Conservation (phyloP, 2,113 vertebrate genomes). For the Rhineura floridana region DNA sequence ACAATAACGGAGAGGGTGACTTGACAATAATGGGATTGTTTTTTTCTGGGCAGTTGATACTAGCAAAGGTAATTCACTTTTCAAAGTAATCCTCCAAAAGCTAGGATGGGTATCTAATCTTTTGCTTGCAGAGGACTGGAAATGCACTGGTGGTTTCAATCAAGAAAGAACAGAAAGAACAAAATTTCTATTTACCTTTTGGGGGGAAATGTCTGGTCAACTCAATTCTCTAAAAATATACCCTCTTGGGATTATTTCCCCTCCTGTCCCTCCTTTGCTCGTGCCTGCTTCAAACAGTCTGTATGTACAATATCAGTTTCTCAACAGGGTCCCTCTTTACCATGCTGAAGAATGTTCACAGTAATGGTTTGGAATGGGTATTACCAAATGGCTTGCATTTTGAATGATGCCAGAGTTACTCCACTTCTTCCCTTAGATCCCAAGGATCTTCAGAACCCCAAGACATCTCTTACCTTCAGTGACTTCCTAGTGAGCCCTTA, state of each 20-base stretch:
- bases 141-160: slow-evolving; percentile 35
- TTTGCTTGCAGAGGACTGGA: slow-evolving; percentile 31
- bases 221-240: slow-evolving; percentile 1
- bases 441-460: too few relatives aligned
- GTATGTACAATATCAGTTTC: not conserved
- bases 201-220: not conserved
- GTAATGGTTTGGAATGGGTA: not conserved
- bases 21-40: slow-evolving; percentile 9
- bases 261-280: not conserved
- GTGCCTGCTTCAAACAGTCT: not conserved
- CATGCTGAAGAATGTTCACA: not conserved
- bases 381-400: not conserved
- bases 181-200: slow-evolving; percentile 21
- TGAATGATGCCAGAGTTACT: too few relatives aligned
- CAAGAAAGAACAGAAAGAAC: slow-evolving; percentile 30
- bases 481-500: too few relatives aligned
- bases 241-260: not conserved
- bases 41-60: slow-evolving; percentile 9
- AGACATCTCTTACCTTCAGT: too few relatives aligned
- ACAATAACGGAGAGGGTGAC: not conserved
- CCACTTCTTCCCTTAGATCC: too few relatives aligned
- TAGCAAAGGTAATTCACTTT: slow-evolving; percentile 37
- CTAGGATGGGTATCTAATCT: slow-evolving; percentile 33
- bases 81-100: slow-evolving; percentile 34
- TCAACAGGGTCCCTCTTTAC: not conserved